Evolutionary conservation across 2,113 vertebrate species (phyloP).

Genomic region (Perca schrenkii): DNA sequence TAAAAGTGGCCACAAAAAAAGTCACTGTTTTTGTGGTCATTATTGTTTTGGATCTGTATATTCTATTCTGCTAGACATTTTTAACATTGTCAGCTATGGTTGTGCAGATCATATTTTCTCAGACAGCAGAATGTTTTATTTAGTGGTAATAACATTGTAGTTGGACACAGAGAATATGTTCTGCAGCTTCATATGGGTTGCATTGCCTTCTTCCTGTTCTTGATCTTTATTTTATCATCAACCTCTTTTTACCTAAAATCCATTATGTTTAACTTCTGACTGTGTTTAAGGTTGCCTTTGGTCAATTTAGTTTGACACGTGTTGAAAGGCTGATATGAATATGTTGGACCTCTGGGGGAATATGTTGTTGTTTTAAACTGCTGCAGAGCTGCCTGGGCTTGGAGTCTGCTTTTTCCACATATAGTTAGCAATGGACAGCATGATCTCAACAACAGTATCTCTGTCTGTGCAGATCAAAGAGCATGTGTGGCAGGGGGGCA

Average conservation of each 20-base stretch:
- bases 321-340: slow-evolving; percentile 55
- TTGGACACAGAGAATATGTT: slow-evolving; percentile 15
- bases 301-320: slow-evolving; percentile 47
- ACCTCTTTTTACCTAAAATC: slow-evolving; percentile 40
- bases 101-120: neutral
- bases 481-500: slow-evolving; percentile 25
- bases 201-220: slow-evolving; percentile 17
- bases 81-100: neutral
- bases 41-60: neutral
- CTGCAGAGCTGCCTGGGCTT: slow-evolving; percentile 6
- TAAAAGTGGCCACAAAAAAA: neutral
- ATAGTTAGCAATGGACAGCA: slow-evolving; percentile 36
- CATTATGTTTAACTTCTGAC: slow-evolving; percentile 42
- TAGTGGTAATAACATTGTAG: neutral
- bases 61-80: neutral
- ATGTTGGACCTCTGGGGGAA: slow-evolving; percentile 52
- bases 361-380: slow-evolving; percentile 35
- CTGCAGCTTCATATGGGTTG: neutral
- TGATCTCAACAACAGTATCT: slow-evolving; percentile 43
- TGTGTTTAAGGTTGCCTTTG: slow-evolving; percentile 28
- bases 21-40: neutral
- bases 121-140: slow-evolving; percentile 10
- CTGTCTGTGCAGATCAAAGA: slow-evolving; percentile 68
- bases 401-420: slow-evolving; percentile 48
- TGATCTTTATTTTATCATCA: slow-evolving; percentile 30